A percentile compares a stretch with the other conserved stretches of the same genome.
phyloP scores from a whole-genome alignment of 2,797 vertebrate genomes.

The Phoebastria nigripes region DNA sequence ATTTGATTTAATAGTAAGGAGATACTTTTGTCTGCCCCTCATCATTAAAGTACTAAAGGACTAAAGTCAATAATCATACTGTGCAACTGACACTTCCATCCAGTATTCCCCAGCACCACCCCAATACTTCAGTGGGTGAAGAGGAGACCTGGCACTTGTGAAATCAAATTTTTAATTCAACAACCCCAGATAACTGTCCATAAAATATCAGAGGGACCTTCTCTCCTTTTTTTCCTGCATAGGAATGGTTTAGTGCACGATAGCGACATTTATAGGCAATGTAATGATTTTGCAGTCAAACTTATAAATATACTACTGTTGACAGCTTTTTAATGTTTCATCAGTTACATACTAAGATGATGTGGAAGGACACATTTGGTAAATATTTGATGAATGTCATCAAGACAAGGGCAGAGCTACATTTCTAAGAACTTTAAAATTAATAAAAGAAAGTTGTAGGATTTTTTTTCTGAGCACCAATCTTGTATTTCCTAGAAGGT shows the following conservation, averaged over 20 bases:
- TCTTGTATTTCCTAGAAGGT: background rate
- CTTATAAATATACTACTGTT: slow-evolving; percentile 11
- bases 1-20: background rate
- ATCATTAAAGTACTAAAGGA: background rate
- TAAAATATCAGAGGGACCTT: background rate
- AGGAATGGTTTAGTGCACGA: background rate
- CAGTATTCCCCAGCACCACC: background rate
- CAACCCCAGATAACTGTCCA: background rate
- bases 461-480: background rate
- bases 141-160: background rate
- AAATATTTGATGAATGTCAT: slow-evolving; percentile 63
- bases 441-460: background rate
- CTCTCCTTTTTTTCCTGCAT: background rate
- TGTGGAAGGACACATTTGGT: background rate
- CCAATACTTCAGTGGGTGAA: rapidly evolving
- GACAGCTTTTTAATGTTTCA: slow-evolving; percentile 36
- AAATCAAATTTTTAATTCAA: background rate
- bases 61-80: background rate
- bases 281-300: slow-evolving; percentile 1
- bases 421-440: slow-evolving; percentile 4
- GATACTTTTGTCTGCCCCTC: background rate
- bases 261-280: background rate
- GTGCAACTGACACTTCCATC: rapidly evolving
- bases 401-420: background rate
- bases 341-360: slow-evolving; percentile 1